Conservation (phyloP, 2,797 vertebrate species). For the Cossypha heuglini region DNA sequence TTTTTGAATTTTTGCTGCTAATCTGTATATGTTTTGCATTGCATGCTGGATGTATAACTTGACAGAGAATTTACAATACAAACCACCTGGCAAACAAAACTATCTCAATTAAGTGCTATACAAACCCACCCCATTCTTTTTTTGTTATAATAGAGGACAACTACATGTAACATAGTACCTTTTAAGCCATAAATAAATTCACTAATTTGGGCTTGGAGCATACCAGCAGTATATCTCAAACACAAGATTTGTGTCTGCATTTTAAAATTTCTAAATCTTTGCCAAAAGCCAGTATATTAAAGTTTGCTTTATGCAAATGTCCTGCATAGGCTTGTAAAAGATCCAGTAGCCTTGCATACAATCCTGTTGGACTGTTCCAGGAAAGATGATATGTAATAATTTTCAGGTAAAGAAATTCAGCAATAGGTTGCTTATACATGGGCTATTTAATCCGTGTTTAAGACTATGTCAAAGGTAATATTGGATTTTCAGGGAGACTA, state of each 20-base stretch:
- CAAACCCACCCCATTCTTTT: not conserved
- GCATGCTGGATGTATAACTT: constrained; percentile 56
- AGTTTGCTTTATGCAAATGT: not conserved
- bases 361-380: not conserved
- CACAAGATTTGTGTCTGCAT: not conserved
- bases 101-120: not conserved
- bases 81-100: constrained; percentile 61
- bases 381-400: not conserved
- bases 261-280: not conserved
- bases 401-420: not conserved
- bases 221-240: not conserved
- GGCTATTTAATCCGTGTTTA: not conserved
- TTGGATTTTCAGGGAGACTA: not conserved
- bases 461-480: not conserved
- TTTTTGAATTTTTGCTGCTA: constrained; percentile 39
- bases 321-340: not conserved
- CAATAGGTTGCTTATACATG: not conserved
- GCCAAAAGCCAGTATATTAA: not conserved
- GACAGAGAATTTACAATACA: constrained; percentile 59
- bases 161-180: not conserved
- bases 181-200: not conserved
- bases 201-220: not conserved
- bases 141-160: not conserved
- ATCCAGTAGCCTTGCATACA: not conserved
- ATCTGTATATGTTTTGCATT: constrained; percentile 55